phyloP scores from a whole-genome alignment of 2,888 invertebrate genomes.

The Coronaproctus castanopsis region DNA sequence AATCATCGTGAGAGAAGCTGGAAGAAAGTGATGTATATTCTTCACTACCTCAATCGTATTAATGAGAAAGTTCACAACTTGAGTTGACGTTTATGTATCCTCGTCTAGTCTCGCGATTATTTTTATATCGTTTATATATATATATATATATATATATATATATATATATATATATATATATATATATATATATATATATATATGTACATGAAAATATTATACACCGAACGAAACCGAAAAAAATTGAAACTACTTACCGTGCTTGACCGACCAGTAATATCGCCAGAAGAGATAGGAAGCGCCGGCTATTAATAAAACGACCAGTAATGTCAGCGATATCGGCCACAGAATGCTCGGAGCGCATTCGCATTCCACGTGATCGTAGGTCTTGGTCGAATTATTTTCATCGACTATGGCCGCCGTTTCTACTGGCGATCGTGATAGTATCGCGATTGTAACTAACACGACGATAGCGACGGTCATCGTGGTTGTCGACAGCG shows the following conservation, averaged over 20 bases:
- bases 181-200: too few species aligned
- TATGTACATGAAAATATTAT: too few species aligned
- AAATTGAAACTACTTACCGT: slow-evolving; percentile 11
- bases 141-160: too few species aligned
- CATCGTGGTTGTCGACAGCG: neutral
- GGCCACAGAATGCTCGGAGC: slow-evolving; percentile 21
- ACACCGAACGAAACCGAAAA: too few species aligned
- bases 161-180: too few species aligned
- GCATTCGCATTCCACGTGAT: slow-evolving; percentile 18
- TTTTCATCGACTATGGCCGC: slow-evolving; percentile 11
- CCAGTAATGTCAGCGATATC: slow-evolving; percentile 21
- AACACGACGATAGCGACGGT: neutral
- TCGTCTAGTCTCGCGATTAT: too few species aligned
- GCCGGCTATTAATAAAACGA: slow-evolving; percentile 5
- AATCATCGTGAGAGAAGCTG: too few species aligned
- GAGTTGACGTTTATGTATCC: too few species aligned
- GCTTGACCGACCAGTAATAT: slow-evolving; percentile 13
- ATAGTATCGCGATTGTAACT: neutral
- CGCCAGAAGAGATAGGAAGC: slow-evolving; percentile 11
- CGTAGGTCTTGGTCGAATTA: slow-evolving; percentile 13
- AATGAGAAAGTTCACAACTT: too few species aligned
- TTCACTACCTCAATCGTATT: too few species aligned
- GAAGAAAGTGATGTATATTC: too few species aligned
- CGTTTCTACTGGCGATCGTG: neutral
- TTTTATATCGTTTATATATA: too few species aligned